A percentile compares a stretch with the other conserved stretches of the same genome.
Conservation (phyloP, 2,888 invertebrate species). For the Macaria notata region DNA sequence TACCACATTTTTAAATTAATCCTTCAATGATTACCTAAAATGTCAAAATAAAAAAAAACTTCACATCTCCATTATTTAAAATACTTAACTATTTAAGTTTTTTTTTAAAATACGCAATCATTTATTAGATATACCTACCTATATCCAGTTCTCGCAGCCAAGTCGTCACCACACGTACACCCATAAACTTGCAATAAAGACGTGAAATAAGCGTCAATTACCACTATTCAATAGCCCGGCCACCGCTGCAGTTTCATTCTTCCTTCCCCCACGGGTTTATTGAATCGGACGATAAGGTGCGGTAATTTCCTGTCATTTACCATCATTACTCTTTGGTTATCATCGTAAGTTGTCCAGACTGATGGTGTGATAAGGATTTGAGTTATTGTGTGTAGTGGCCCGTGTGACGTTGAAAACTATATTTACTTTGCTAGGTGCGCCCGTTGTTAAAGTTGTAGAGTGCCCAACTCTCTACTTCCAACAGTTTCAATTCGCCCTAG, state of each 20-base stretch:
- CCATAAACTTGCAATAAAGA: constrained; percentile 39
- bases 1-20: too few relatives aligned
- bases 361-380: constrained; percentile 6
- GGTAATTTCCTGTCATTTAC: constrained; percentile 80
- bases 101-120: too few relatives aligned
- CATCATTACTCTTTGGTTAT: constrained; percentile 71
- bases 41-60: too few relatives aligned
- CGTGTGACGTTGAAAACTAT: background rate
- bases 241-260: constrained; percentile 78
- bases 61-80: too few relatives aligned
- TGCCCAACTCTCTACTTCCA: too few relatives aligned
- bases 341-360: constrained; percentile 31
- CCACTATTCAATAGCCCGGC: constrained; percentile 64
- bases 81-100: too few relatives aligned
- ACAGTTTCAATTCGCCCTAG: too few relatives aligned
- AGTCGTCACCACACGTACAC: constrained; percentile 29
- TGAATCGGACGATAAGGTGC: constrained; percentile 79
- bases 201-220: constrained; percentile 66
- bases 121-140: too few relatives aligned
- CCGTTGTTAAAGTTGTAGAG: too few relatives aligned
- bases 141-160: background rate
- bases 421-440: too few relatives aligned
- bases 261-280: constrained; percentile 70
- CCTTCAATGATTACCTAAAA: too few relatives aligned
- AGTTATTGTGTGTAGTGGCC: background rate